Percentiles rank a stretch among this genome's conserved stretches.
Evolutionary conservation across 2,797 vertebrate species (phyloP).

Genomic region (Liasis olivaceus): DNA sequence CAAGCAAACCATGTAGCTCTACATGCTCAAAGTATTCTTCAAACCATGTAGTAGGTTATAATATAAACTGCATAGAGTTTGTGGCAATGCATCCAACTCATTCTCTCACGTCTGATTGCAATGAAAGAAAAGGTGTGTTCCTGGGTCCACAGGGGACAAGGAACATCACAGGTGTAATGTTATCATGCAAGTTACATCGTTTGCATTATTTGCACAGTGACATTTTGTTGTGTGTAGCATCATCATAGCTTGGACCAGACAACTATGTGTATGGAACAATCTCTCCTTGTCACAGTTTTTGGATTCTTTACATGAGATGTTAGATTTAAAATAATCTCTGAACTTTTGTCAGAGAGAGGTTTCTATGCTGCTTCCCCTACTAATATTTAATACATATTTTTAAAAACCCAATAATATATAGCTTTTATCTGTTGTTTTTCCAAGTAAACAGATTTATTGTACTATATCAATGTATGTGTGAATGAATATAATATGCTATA

Average conservation of each 20-base stretch:
- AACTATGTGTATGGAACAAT: not conserved
- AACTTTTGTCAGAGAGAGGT: not conserved
- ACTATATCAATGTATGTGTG: constrained; percentile 54
- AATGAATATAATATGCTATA: constrained; percentile 66
- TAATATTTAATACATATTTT: constrained; percentile 50
- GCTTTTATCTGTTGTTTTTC: constrained; percentile 55
- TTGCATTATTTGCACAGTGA: not conserved
- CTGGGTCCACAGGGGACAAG: not conserved
- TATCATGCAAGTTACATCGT: not conserved
- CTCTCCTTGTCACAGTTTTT: not conserved
- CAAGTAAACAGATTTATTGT: constrained; percentile 67
- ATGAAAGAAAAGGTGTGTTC: not conserved
- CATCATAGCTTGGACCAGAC: not conserved
- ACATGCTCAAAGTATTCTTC: not conserved
- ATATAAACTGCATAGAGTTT: not conserved
- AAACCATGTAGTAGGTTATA: not conserved
- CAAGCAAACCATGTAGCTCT: not conserved
- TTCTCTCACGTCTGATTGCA: not conserved
- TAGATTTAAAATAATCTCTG: not conserved
- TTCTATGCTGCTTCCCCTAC: constrained; percentile 39
- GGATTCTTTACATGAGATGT: not conserved
- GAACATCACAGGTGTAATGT: not conserved
- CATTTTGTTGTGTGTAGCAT: not conserved
- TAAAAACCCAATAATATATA: constrained; percentile 46
- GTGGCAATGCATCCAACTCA: not conserved